Conservation (phyloP, 2,888 invertebrate genomes). For the Petrophora chlorosata region DNA sequence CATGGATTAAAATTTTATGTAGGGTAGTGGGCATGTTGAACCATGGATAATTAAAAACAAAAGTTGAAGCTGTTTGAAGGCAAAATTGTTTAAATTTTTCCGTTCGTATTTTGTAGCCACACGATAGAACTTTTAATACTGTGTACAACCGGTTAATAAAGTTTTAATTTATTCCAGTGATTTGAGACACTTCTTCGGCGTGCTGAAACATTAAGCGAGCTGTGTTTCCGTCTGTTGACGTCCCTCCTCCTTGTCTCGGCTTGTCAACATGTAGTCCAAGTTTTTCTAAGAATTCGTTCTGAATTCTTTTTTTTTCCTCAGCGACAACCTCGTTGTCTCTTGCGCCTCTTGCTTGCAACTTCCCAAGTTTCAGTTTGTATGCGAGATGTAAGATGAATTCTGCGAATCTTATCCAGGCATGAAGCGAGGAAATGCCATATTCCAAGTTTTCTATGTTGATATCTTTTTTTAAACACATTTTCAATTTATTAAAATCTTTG, state of each 20-base stretch:
- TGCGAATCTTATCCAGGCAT: conserved; percentile 27
- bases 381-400: conserved; percentile 21
- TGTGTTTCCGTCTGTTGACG: conserved; percentile 23
- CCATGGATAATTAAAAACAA: conserved; percentile 8
- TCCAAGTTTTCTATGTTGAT: background rate
- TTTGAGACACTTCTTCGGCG: background rate
- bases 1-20: conserved; percentile 11
- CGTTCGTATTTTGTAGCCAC: background rate
- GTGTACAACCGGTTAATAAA: background rate
- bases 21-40: conserved; percentile 9
- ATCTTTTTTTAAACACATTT: background rate
- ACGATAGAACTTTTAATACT: background rate
- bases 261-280: conserved; percentile 4
- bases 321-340: background rate
- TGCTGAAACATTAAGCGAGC: conserved; percentile 7
- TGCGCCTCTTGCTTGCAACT: background rate
- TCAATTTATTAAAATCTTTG: background rate
- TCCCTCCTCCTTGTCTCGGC: conserved; percentile 15
- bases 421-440: conserved; percentile 27
- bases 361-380: conserved; percentile 7
- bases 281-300: background rate
- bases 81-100: background rate
- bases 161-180: background rate
- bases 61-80: background rate
- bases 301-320: background rate